These are phyloP conservation scores for Sinohyriopsis cumingii DNA, from an alignment of 2,888 invertebrate species.

Conservation along the genomic window DNA sequence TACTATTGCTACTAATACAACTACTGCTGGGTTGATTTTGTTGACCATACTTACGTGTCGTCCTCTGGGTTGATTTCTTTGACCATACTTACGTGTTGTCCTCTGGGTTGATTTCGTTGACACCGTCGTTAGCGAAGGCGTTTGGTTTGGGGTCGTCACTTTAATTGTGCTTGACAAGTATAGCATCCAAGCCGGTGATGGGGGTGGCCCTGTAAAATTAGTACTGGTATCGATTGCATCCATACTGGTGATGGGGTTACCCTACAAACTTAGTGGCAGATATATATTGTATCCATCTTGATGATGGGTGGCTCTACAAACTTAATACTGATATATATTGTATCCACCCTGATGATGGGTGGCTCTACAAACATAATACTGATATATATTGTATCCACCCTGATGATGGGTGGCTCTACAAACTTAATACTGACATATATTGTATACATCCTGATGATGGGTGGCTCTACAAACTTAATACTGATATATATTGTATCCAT, in stretches of 20 bases:
- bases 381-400: constrained; percentile 16
- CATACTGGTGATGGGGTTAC: too few relatives aligned
- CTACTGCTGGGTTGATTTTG: too few relatives aligned
- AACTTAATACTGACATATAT: neutral
- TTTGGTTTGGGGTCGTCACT: constrained; percentile 1
- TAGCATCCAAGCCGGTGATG: constrained; percentile 27
- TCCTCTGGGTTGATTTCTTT: constrained; percentile 2
- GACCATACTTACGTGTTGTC: neutral
- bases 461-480: neutral
- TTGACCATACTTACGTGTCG: too few relatives aligned
- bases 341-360: too few relatives aligned
- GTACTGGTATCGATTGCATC: too few relatives aligned
- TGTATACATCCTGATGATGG: too few relatives aligned
- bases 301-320: too few relatives aligned
- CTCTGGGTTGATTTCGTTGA: constrained; percentile 4
- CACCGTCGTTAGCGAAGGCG: constrained; percentile 1
- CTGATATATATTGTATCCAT: neutral
- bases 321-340: too few relatives aligned
- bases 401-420: constrained; percentile 20
- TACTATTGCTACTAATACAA: too few relatives aligned
- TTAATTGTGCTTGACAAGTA: constrained; percentile 5
- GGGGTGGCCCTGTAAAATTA: constrained; percentile 16
- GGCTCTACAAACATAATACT: neutral
- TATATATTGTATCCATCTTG: neutral
- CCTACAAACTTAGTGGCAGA: neutral